Base-by-base conservation (phyloP, 2,888 invertebrate genomes). In the Tanytarsus gracilentus region DNA sequence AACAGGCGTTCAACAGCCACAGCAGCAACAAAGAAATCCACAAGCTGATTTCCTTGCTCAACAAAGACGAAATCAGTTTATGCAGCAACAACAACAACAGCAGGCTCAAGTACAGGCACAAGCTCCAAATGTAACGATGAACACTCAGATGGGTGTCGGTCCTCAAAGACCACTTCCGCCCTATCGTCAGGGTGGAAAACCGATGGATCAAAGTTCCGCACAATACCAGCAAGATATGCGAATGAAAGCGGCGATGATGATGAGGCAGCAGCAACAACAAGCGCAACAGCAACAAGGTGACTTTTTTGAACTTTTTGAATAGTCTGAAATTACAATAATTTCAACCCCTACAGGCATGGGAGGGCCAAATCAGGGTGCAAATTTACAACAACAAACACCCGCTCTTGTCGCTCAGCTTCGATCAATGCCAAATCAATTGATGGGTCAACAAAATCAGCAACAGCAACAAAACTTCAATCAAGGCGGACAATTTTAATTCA, bases 101-200 rank as follows among this genome's bases (percentile, higher is more conserved):
- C 69, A 67, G 21, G 64, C 65, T n/a, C 61, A 60, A 30, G 68
- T 68, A 50, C 52, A 61, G 11, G 71, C 69, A 69, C 78, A 85
- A 76, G 85, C 88, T 3, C 89, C 90, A 1, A 91, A 90, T 70
- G 90, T 90, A 1, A 88, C 89, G 1, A 90, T 90, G 90, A 85
- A 84, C 58, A 77, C 83, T 1, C 74, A 70, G 61, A 74, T 74
- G 70, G 71, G 72, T 14, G 58, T 59, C 30, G 58, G 58, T 2
- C 55, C 55, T 27, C 84, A 85, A 81, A 83, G 83, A 59, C 85
- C 86, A 1, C 87, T 88, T 9, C 87, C 88, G 1, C 87, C 88
- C 0, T 90, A 90, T 73, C 83, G 85, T 6, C 79, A 60, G 11
- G 68, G 70, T 49, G 71, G 74, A 3, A 72, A 74, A 65, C 74